phyloP scores from a whole-genome alignment of 2,888 invertebrate genomes.

The Embidobia sp. region DNA sequence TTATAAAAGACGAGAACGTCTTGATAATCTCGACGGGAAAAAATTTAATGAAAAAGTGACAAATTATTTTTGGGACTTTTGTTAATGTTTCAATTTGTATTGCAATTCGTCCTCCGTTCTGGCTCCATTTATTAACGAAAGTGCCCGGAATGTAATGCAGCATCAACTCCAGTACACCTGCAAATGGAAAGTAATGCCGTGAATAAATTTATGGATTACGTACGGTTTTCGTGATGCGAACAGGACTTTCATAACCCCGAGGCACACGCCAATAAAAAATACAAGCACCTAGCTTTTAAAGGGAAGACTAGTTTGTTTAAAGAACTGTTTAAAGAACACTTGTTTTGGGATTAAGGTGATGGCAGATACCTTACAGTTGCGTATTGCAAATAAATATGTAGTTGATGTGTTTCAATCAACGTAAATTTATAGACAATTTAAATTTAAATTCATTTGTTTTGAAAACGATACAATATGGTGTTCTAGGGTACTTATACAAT shows the following conservation, averaged over 20 bases:
- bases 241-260: background rate
- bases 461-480: too few species aligned
- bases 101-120: background rate
- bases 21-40: too few species aligned
- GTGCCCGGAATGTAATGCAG: constrained; percentile 4
- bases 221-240: background rate
- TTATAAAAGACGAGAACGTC: too few species aligned
- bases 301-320: constrained; percentile 1
- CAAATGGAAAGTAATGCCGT: background rate
- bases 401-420: too few species aligned
- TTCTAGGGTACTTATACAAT: too few species aligned
- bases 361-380: too few species aligned
- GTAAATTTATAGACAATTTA: too few species aligned
- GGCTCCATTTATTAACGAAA: constrained; percentile 6
- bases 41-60: background rate
- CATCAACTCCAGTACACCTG: background rate
- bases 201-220: constrained; percentile 12
- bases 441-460: too few species aligned
- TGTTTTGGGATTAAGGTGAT: too few species aligned
- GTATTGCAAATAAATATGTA: too few species aligned
- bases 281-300: background rate
- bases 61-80: background rate
- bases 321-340: too few species aligned
- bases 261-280: constrained; percentile 7
- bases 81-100: constrained; percentile 1